Evolutionary conservation across 1,140 invertebrate genomes (phyloP).

Genomic region (Papilio dardanus): DNA sequence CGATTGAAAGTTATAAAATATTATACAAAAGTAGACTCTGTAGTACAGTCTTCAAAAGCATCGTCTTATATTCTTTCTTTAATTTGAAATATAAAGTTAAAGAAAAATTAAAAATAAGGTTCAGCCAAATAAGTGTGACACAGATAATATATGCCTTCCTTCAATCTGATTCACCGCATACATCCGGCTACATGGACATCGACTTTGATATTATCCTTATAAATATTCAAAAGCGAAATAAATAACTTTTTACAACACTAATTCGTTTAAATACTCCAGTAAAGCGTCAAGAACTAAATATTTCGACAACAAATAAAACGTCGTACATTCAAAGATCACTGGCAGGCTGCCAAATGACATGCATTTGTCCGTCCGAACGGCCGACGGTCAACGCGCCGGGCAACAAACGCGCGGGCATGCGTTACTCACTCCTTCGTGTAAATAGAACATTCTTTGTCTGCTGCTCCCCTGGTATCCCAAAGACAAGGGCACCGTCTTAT

Average conservation of each 20-base stretch:
- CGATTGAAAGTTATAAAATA: neutral
- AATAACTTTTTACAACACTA: conserved; percentile 21
- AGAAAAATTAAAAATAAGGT: neutral
- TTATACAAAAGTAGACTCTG: neutral
- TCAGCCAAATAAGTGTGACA: neutral
- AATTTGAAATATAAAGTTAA: too few species aligned
- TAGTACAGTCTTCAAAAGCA: too few species aligned
- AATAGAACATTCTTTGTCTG: conserved; percentile 39
- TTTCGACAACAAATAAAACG: conserved; percentile 33
- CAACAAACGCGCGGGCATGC: conserved; percentile 48
- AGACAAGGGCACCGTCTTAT: conserved; percentile 23
- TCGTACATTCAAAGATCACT: conserved; percentile 20
- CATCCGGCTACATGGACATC: conserved; percentile 1
- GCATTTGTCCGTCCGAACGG: conserved; percentile 40
- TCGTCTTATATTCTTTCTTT: too few species aligned
- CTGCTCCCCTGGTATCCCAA: conserved; percentile 6
- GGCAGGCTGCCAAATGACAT: conserved; percentile 21
- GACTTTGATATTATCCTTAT: neutral
- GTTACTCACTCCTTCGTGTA: conserved; percentile 49
- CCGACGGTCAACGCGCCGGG: conserved; percentile 55
- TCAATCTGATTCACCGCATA: neutral
- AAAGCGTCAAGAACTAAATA: conserved; percentile 23
- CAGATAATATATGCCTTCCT: neutral
- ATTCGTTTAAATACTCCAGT: conserved; percentile 3
- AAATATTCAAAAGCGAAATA: conserved; percentile 7